Conservation (phyloP, 64 coral and sea anemone species). For the Astreopora myriophthalma region DNA sequence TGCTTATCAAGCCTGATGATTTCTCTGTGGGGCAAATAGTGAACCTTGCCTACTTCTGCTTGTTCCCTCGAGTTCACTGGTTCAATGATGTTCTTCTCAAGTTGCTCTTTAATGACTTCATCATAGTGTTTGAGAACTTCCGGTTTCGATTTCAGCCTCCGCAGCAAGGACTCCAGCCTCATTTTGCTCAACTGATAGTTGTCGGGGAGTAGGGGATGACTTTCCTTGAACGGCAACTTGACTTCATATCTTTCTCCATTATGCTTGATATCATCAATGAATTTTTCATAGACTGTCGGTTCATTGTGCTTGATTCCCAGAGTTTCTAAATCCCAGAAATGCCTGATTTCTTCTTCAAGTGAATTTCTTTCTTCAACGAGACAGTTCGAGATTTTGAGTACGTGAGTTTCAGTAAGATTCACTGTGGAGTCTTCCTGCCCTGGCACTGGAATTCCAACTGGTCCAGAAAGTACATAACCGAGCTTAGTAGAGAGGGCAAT, state of each 20-base stretch:
- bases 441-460: neutral
- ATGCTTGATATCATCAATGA: too few relatives aligned
- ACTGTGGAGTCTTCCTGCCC: neutral
- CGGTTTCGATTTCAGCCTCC: constrained; percentile 1
- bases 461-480: too few relatives aligned
- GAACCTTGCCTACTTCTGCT: neutral
- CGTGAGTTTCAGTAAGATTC: constrained; percentile 56
- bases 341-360: constrained; percentile 1
- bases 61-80: neutral
- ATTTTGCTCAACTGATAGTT: constrained; percentile 25
- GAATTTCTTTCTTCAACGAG: too few relatives aligned
- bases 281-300: too few relatives aligned
- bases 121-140: too few relatives aligned
- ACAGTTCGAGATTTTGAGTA: constrained; percentile 4
- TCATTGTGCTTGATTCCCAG: too few relatives aligned
- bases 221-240: too few relatives aligned
- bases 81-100: too few relatives aligned
- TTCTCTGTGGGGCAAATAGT: constrained; percentile 29
- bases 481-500: constrained; percentile 28
- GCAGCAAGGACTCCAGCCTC: neutral
- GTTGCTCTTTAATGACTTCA: too few relatives aligned
- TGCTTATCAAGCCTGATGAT: neutral
- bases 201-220: constrained; percentile 3
- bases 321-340: constrained; percentile 52
- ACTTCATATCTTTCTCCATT: too few relatives aligned